Evolutionary conservation across 2,797 vertebrate species (phyloP).

Genomic region (Sphenopsis melanotis): DNA sequence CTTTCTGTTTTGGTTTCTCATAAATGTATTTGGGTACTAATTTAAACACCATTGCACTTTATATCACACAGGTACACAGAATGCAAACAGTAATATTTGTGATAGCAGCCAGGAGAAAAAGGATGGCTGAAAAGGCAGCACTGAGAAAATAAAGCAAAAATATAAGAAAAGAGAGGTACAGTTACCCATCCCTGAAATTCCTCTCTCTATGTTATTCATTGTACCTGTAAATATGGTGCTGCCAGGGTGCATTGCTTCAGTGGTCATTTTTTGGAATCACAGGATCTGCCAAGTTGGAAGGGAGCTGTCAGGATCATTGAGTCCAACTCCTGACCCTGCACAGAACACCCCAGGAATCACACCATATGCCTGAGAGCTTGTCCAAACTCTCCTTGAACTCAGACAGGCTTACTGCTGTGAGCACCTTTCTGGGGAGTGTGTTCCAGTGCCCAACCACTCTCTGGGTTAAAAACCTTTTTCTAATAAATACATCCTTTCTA

Average conservation of each 20-base stretch:
- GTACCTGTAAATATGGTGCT: not conserved
- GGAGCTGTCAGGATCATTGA: fast-evolving
- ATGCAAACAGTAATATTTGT: not conserved
- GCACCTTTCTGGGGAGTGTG: not conserved
- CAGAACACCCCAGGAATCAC: not conserved
- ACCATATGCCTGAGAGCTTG: not conserved
- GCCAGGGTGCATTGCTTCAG: not conserved
- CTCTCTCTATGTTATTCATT: not conserved
- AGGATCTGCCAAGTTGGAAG: not conserved
- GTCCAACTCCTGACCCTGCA: not conserved
- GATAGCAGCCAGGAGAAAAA: not conserved
- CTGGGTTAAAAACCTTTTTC: not conserved
- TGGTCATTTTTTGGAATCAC: not conserved
- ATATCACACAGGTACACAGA: not conserved
- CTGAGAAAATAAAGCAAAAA: not conserved
- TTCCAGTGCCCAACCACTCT: not conserved
- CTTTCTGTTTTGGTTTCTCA: not conserved
- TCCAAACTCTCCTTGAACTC: not conserved
- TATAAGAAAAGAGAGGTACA: not conserved
- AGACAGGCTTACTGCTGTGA: not conserved
- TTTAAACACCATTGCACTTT: not conserved
- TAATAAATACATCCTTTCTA: not conserved
- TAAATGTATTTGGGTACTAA: not conserved
- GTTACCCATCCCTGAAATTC: not conserved
- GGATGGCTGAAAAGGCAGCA: not conserved